A percentile compares a stretch with the other conserved stretches of the same genome.
Evolutionary conservation across 2,888 invertebrate genomes (phyloP).

Genomic region (Nymphalis polychloros): DNA sequence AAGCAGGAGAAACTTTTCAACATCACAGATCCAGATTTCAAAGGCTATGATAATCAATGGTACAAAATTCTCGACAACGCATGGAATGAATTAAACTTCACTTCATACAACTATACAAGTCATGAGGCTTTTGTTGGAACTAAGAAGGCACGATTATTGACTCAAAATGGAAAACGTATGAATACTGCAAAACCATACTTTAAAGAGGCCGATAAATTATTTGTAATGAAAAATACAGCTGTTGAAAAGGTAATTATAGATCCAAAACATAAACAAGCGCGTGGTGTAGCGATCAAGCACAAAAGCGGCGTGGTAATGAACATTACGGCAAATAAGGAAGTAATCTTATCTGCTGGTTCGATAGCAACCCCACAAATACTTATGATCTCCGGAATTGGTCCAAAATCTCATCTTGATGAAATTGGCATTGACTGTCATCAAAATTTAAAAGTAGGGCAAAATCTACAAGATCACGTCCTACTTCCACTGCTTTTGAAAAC

Average conservation of each 20-base stretch:
- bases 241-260: slow-evolving; percentile 78
- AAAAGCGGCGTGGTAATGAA: slow-evolving; percentile 52
- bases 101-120: slow-evolving; percentile 42
- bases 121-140: slow-evolving; percentile 67
- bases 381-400: slow-evolving; percentile 79
- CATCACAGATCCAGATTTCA: slow-evolving; percentile 35
- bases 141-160: slow-evolving; percentile 68
- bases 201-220: slow-evolving; percentile 52
- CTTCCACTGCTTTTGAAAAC: slow-evolving; percentile 52
- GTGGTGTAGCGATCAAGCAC: slow-evolving; percentile 64
- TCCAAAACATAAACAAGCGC: slow-evolving; percentile 56
- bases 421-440: slow-evolving; percentile 58
- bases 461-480: slow-evolving; percentile 77
- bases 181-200: slow-evolving; percentile 78
- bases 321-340: slow-evolving; percentile 66
- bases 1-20: slow-evolving; percentile 63
- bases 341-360: slow-evolving; percentile 75
- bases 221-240: slow-evolving; percentile 71
- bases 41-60: slow-evolving; percentile 46
- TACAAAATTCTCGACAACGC: slow-evolving; percentile 52
- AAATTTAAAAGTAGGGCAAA: slow-evolving; percentile 72
- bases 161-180: slow-evolving; percentile 68
- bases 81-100: slow-evolving; percentile 66
- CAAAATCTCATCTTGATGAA: slow-evolving; percentile 55
- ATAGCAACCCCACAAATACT: slow-evolving; percentile 76